Conservation (phyloP, 1,140 invertebrate genomes). For the Leguminivora glycinivorella region DNA sequence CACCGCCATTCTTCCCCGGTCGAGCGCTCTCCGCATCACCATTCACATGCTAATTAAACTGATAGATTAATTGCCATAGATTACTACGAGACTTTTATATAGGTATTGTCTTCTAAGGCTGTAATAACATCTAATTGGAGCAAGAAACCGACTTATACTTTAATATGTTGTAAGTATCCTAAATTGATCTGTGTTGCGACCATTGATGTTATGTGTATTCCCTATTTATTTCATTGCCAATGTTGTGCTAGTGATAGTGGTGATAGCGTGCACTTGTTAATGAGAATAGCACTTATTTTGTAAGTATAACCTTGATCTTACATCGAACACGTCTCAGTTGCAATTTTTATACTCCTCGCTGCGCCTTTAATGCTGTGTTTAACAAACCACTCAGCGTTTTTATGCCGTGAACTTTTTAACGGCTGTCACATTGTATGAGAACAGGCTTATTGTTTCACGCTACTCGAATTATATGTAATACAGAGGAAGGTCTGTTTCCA, state of each 20-base stretch:
- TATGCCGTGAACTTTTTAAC: background rate
- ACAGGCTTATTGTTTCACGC: background rate
- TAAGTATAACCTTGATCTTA: background rate
- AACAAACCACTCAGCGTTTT: background rate
- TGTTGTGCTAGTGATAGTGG: background rate
- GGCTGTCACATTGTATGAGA: background rate
- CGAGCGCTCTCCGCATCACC: slow-evolving; percentile 23
- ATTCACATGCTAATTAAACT: slow-evolving; percentile 23
- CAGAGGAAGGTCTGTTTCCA: background rate
- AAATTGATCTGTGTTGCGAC: background rate
- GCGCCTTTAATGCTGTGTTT: background rate
- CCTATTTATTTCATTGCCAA: background rate
- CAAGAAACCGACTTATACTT: background rate
- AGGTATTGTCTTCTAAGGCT: background rate
- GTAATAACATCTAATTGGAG: background rate
- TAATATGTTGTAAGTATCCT: background rate
- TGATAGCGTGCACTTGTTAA: no score
- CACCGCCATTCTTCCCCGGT: slow-evolving; percentile 27
- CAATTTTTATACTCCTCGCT: no score
- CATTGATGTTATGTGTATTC: background rate
- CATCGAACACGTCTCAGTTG: no score
- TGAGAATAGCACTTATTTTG: no score
- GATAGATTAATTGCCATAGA: slow-evolving; percentile 28
- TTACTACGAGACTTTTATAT: background rate
- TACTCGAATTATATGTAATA: slow-evolving; percentile 3